These are phyloP conservation scores for Bibio marci DNA, from an alignment of 2,888 invertebrate genomes.

Conservation along the genomic window DNA sequence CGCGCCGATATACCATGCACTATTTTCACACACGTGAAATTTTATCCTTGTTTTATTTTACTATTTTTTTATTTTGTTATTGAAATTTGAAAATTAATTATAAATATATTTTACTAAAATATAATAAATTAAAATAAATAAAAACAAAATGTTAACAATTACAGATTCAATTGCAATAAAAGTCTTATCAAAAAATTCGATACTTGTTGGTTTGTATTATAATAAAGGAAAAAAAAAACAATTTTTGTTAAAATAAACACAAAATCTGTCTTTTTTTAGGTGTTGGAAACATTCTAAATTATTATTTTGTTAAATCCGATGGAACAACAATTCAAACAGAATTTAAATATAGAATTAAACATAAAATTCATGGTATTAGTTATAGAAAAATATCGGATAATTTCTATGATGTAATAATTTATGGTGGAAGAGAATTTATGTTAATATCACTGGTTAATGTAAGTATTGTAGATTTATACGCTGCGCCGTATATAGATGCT, in stretches of 20 bases:
- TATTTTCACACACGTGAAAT: no score
- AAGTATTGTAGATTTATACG: constrained; percentile 11
- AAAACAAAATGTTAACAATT: no score
- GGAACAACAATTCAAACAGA: background rate
- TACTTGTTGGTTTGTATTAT: constrained; percentile 1
- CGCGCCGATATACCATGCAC: no score
- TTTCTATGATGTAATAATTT: constrained; percentile 31
- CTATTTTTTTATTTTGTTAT: no score
- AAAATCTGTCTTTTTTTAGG: no score
- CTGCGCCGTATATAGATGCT: no score
- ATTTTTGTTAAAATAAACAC: constrained; percentile 3
- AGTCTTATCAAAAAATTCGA: background rate
- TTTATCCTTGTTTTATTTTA: no score
- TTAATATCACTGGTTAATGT: constrained; percentile 14
- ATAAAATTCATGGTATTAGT: constrained; percentile 40
- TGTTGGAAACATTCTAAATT: constrained; percentile 14
- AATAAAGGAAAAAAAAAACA: background rate
- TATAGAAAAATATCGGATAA: constrained; percentile 13
- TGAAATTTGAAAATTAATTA: no score
- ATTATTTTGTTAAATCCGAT: background rate
- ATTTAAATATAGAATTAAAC: constrained; percentile 21
- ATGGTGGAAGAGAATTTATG: constrained; percentile 39
- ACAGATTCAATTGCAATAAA: constrained; percentile 4
- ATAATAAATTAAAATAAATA: no score
- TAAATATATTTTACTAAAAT: no score